A percentile compares a stretch with the other conserved stretches of the same genome.
phyloP scores from a whole-genome alignment of 2,888 invertebrate species.

The Drosophila prolongata region DNA sequence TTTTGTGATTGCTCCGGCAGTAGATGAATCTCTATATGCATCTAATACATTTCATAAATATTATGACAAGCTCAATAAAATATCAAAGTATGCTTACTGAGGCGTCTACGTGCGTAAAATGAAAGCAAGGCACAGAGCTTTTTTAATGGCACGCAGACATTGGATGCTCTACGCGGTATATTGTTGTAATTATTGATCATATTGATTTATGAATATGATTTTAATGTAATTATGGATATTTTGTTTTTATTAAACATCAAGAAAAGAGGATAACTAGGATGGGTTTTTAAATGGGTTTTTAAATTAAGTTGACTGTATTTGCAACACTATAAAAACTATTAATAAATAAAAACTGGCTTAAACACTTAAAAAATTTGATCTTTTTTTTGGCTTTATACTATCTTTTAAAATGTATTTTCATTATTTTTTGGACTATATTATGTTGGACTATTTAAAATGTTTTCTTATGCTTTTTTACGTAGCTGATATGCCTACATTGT shows the following conservation, averaged over 20 bases:
- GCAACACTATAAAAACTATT: too few relatives aligned
- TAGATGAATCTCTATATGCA: conserved; percentile 22
- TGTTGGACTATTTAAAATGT: too few relatives aligned
- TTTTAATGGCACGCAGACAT: neutral
- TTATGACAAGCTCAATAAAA: conserved; percentile 81
- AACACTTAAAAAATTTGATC: too few relatives aligned
- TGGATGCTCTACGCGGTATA: neutral
- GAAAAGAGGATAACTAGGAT: too few relatives aligned
- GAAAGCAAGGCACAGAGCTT: conserved; percentile 16
- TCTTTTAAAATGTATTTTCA: neutral
- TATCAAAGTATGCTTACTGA: conserved; percentile 68
- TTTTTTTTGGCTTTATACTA: neutral
- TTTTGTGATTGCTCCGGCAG: conserved; percentile 34
- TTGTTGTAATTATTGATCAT: neutral
- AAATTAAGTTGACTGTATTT: too few relatives aligned
- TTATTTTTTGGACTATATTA: neutral
- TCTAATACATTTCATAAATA: conserved; percentile 76
- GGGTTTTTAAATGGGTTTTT: too few relatives aligned
- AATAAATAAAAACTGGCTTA: too few relatives aligned
- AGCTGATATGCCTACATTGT: neutral
- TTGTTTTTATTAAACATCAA: neutral
- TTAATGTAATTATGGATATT: neutral
- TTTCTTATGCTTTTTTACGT: neutral
- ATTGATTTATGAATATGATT: too few relatives aligned
- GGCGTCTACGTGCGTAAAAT: conserved; percentile 66